These are phyloP conservation scores for Manis pentadactyla DNA, from an alignment of 2,797 vertebrate species.

Conservation along the genomic window DNA sequence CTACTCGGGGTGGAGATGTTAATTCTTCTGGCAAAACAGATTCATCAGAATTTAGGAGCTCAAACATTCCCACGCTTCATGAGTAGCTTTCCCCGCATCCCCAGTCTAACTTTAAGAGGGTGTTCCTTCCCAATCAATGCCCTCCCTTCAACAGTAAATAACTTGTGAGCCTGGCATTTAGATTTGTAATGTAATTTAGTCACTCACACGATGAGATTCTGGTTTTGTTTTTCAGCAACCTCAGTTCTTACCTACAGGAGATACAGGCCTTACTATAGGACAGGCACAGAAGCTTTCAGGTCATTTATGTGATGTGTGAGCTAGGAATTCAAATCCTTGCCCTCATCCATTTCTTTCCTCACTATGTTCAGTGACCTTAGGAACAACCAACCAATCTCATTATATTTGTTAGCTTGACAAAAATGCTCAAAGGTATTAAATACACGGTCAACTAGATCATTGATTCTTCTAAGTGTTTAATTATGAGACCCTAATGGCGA, in stretches of 20 bases:
- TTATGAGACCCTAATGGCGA: neutral
- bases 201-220: neutral
- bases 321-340: neutral
- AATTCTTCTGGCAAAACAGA: neutral
- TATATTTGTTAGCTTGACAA: neutral
- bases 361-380: neutral
- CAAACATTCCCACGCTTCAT: neutral
- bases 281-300: neutral
- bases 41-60: neutral
- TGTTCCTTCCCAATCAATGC: neutral
- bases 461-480: neutral
- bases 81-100: neutral
- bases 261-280: neutral
- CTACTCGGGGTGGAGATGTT: neutral
- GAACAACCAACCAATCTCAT: neutral
- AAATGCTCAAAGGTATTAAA: neutral
- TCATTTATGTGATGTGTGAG: neutral
- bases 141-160: neutral
- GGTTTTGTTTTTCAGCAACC: neutral
- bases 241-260: neutral
- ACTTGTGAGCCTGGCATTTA: neutral
- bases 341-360: neutral
- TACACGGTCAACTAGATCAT: neutral
- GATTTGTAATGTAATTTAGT: neutral
- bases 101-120: neutral